Base-by-base conservation (phyloP, 2,888 invertebrate species). In the Amphiduros pacificus region DNA sequence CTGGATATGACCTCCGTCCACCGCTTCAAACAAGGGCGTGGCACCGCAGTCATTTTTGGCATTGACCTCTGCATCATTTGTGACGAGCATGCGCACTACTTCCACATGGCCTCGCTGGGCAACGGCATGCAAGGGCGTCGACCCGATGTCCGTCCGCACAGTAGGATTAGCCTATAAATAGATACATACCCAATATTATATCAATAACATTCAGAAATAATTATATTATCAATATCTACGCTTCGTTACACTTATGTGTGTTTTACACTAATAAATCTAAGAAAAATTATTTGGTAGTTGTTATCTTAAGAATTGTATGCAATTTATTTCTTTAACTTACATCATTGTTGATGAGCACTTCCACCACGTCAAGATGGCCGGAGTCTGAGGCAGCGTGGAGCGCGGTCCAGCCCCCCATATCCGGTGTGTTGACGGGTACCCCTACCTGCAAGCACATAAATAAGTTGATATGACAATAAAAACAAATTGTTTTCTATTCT, bases 321-420 rank as follows among this genome's bases (percentile, higher is more conserved):
- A 32, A n/a, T n/a, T n/a, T n/a, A n/a, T n/a, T n/a, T n/a, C n/a
- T n/a, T n/a, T n/a, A n/a, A n/a, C n/a, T n/a, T n/a, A n/a, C n/a
- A 4, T 48, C 44, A 36, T 27, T 29, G 4, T 27, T 27, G 24
- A 63, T 27, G 22, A 63, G 55, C 14, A 60, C 20, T 29, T 60
- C 41, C 6, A 55, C 44, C 5, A 63, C 61, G 17, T 64, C 50
- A 5, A n/a, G 24, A 14, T 64, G 64, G 6, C 64, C 64, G n/a
- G 57, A 54, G 20, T 61, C 41, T 11, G 57, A 41, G 6, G 64
- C 64, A n/a, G 61, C 64, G 41, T 64, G 64, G 22, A 64, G 55
- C 9, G 64, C 61, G 31, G 64, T 64, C 64, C 64, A 64, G 22
- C 64, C 64, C n/a, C 64, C 61, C n/a, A 36, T 36, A 40, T 61